These are phyloP conservation scores for Prinia subflava DNA, from an alignment of 2,113 vertebrate species.

Conservation along the genomic window DNA sequence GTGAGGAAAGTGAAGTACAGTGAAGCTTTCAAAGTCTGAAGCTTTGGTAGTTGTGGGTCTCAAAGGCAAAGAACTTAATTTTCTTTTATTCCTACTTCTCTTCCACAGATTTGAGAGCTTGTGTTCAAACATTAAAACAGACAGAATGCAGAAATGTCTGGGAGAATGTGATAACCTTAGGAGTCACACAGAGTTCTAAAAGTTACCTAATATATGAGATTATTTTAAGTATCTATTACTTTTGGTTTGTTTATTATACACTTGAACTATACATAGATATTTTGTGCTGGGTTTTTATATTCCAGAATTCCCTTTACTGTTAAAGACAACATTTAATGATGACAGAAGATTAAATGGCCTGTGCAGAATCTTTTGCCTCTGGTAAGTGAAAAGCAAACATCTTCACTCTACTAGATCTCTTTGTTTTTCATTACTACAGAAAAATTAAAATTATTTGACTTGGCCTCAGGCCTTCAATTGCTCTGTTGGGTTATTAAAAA, in stretches of 20 bases:
- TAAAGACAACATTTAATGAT: background rate
- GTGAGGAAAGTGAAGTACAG: background rate
- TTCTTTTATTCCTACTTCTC: background rate
- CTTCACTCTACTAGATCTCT: background rate
- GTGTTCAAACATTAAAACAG: background rate
- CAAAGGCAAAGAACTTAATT: background rate
- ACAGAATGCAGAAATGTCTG: background rate
- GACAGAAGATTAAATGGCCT: background rate
- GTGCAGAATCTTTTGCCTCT: background rate
- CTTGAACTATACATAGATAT: background rate
- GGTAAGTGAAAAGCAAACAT: conserved; percentile 34
- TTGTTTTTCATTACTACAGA: conserved; percentile 20
- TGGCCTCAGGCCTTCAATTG: background rate
- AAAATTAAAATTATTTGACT: conserved; percentile 16
- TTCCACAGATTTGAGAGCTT: background rate
- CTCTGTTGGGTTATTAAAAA: conserved; percentile 29
- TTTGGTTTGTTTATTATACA: background rate
- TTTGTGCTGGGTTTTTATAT: background rate
- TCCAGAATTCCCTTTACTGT: background rate
- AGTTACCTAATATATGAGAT: background rate
- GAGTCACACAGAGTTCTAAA: background rate
- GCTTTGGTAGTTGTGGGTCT: background rate
- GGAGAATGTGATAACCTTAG: background rate
- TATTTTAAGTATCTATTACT: background rate
- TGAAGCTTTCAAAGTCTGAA: background rate